Percentiles rank a stretch among this genome's conserved stretches.
phyloP scores from a whole-genome alignment of 2,888 invertebrate species.

The Xanthorhoe designata region DNA sequence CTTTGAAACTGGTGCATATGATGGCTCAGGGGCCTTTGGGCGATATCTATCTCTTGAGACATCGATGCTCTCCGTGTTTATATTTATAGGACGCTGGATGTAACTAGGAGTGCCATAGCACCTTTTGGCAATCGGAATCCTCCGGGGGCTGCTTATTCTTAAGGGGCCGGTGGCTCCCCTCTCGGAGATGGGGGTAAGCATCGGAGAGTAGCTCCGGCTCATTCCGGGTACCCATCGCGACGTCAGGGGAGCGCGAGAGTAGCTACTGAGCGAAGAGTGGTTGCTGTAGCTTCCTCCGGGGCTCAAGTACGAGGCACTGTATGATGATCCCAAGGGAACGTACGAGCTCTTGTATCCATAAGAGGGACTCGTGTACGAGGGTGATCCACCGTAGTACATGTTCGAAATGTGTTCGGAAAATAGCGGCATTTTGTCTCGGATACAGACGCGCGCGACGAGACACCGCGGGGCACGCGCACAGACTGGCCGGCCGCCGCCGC shows the following conservation, averaged over 20 bases:
- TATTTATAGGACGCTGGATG: slow-evolving; percentile 88
- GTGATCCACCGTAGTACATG: slow-evolving; percentile 81
- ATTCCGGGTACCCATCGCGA: slow-evolving; percentile 73
- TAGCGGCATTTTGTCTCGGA: slow-evolving; percentile 85
- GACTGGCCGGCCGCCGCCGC: slow-evolving; percentile 59
- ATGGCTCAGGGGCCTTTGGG: slow-evolving; percentile 56
- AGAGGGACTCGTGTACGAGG: slow-evolving; percentile 79
- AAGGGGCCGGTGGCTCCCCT: slow-evolving; percentile 68
- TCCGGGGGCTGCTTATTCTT: slow-evolving; percentile 76
- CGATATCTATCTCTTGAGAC: slow-evolving; percentile 89
- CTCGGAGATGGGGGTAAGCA: slow-evolving; percentile 89
- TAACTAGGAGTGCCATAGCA: slow-evolving; percentile 71
- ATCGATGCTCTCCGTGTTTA: slow-evolving; percentile 94
- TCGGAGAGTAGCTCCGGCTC: slow-evolving; percentile 88
- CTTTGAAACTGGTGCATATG: slow-evolving; percentile 49
- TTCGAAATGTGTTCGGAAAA: slow-evolving; percentile 89
- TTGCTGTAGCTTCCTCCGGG: slow-evolving; percentile 78
- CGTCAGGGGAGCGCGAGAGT: slow-evolving; percentile 80
- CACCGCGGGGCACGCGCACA: slow-evolving; percentile 63
- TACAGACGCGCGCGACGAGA: slow-evolving; percentile 54
- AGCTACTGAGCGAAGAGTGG: slow-evolving; percentile 82
- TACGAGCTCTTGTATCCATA: slow-evolving; percentile 77
- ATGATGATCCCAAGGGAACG: slow-evolving; percentile 67
- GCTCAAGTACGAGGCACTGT: slow-evolving; percentile 82
- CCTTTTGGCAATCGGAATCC: slow-evolving; percentile 82